Base-by-base conservation (phyloP, 2,113 vertebrate genomes). In the Cyanoliseus patagonus region DNA sequence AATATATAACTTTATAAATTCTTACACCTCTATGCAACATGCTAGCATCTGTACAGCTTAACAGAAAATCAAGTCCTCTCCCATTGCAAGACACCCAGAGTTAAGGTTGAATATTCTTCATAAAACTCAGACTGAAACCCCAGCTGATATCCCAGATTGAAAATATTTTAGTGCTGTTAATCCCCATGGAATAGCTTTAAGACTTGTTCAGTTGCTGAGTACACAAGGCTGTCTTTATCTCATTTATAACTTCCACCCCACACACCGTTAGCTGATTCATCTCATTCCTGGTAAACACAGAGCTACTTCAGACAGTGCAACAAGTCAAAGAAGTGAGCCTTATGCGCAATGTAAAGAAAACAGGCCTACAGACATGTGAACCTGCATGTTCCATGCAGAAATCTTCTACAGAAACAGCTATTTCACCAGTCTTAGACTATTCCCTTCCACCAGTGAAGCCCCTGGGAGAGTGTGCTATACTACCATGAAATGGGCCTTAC, bases 281-380 rank as follows among this genome's bases (percentile, higher is more conserved):
- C 31, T 35, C 17, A 12, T 17, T n/a, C 4, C 68, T 22, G 4
- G 52, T 52, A 18, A 59, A 44, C 4, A 22, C 6, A 18, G 11
- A 9, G n/a, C 33, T 61, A 22, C 39, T 25, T n/a, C n/a, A 52
- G 44, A 30, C 44, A 33, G 22, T 1, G 31, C 12, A 30, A 9
- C 15, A 25, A 39, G 67, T 39, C 27, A 16, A 20, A 75, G 30
- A 35, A 74, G 19, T 1, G 24, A 79, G 44, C 37, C 67, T 39
- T 59, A 5, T 1, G 0, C 10, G 0, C 1, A 6, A 41, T 4
- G 6, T 7, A 19, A 35, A 55, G 76, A 47, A 25, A 7, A 18
- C 0, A 46, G 68, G 16, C 28, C 27, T 39, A 70, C 7, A 59
- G 24, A 66, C 35, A 44, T 44, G 1, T 7, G 30, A 81, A 33